phyloP scores from a whole-genome alignment of 1,140 invertebrate genomes.

The Potamilus streckersoni region DNA sequence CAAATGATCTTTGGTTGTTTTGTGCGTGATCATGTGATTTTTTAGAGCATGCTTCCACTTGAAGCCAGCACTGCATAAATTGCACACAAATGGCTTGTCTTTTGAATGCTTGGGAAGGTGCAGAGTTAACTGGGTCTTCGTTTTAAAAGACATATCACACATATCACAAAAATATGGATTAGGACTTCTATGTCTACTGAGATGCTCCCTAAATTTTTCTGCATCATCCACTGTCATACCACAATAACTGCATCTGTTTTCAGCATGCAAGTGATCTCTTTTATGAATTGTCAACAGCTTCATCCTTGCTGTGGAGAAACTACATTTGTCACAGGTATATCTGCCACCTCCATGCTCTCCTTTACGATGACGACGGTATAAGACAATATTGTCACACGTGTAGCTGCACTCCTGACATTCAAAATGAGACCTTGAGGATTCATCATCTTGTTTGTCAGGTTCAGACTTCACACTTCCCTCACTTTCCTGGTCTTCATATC shows the following conservation, averaged over 20 bases:
- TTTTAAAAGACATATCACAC: slow-evolving; percentile 71
- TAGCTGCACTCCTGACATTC: slow-evolving; percentile 35
- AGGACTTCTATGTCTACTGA: slow-evolving; percentile 69
- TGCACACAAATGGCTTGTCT: slow-evolving; percentile 72
- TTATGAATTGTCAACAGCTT: slow-evolving; percentile 59
- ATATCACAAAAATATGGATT: slow-evolving; percentile 72
- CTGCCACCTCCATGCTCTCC: slow-evolving; percentile 23
- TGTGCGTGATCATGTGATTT: slow-evolving; percentile 72
- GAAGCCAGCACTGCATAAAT: slow-evolving; percentile 73
- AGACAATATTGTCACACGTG: slow-evolving; percentile 16
- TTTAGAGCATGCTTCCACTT: slow-evolving; percentile 73
- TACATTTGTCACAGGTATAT: slow-evolving; percentile 51
- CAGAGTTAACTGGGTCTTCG: slow-evolving; percentile 69
- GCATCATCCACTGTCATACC: slow-evolving; percentile 66
- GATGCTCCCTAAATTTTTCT: slow-evolving; percentile 66
- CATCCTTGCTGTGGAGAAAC: slow-evolving; percentile 40
- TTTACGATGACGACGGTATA: slow-evolving; percentile 29
- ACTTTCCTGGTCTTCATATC: slow-evolving; percentile 10
- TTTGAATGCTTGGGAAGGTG: slow-evolving; percentile 73
- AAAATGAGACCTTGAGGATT: neutral
- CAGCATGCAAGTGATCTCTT: slow-evolving; percentile 68
- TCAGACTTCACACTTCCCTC: neutral
- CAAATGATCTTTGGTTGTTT: slow-evolving; percentile 70
- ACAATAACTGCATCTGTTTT: slow-evolving; percentile 70
- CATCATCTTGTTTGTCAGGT: too few relatives aligned